Conservation (phyloP, 2,888 invertebrate genomes). For the Anthophora plumipes region DNA sequence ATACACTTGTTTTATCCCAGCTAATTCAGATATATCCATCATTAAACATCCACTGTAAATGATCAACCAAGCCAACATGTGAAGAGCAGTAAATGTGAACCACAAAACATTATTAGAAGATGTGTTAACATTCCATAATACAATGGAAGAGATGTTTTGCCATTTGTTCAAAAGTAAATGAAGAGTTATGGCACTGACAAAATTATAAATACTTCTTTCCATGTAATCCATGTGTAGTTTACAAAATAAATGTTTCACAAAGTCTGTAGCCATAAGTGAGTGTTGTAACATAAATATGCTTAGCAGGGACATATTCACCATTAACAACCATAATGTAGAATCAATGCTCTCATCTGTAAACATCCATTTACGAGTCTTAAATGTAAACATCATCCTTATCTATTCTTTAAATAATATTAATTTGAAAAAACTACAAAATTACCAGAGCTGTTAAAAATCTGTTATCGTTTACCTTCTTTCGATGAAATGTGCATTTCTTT, state of each 20-base stretch:
- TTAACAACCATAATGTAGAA: conserved; percentile 83
- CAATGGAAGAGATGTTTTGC: conserved; percentile 84
- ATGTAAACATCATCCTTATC: not conserved
- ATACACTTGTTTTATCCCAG: conserved; percentile 88
- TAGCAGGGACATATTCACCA: conserved; percentile 85
- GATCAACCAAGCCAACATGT: conserved; percentile 86
- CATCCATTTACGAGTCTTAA: conserved; percentile 2
- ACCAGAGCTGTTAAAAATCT: not conserved
- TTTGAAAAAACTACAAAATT: not conserved
- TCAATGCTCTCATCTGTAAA: conserved; percentile 68
- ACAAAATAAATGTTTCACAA: conserved; percentile 84
- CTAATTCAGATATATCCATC: conserved; percentile 87
- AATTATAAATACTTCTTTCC: conserved; percentile 79
- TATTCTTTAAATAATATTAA: not conserved
- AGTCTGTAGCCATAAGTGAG: conserved; percentile 85
- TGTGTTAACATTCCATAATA: conserved; percentile 87
- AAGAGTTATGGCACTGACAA: conserved; percentile 81
- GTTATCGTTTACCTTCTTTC: conserved; percentile 20
- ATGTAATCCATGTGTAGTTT: conserved; percentile 83
- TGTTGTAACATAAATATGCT: conserved; percentile 87
- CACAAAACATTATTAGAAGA: conserved; percentile 83
- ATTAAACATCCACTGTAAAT: conserved; percentile 88
- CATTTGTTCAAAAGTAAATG: conserved; percentile 86
- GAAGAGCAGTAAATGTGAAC: conserved; percentile 85
- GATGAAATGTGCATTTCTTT: conserved; percentile 56